phyloP scores from a whole-genome alignment of 1,140 invertebrate genomes.

The Drosophila pachea region DNA sequence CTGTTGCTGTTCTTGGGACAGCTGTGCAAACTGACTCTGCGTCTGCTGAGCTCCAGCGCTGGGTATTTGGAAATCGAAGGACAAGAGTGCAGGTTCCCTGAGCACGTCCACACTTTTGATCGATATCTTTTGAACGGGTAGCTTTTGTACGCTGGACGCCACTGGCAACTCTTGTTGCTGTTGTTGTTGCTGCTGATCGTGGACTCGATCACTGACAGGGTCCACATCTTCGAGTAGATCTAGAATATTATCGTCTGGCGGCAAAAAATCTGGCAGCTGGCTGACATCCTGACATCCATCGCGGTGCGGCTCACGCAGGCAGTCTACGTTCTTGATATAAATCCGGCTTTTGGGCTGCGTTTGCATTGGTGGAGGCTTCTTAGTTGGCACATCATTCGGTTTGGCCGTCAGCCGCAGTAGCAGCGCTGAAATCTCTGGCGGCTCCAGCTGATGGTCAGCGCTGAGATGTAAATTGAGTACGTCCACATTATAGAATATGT shows the following conservation, averaged over 20 bases:
- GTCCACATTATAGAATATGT: slow-evolving; percentile 79
- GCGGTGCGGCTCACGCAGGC: slow-evolving; percentile 59
- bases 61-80: slow-evolving; percentile 61
- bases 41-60: slow-evolving; percentile 7
- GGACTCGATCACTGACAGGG: slow-evolving; percentile 6
- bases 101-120: slow-evolving; percentile 77
- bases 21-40: neutral
- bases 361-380: slow-evolving; percentile 3
- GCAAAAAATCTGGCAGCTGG: slow-evolving; percentile 44
- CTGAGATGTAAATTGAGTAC: slow-evolving; percentile 79
- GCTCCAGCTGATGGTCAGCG: slow-evolving; percentile 79
- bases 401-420: slow-evolving; percentile 16
- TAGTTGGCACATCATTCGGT: neutral
- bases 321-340: slow-evolving; percentile 74
- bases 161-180: slow-evolving; percentile 5
- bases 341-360: slow-evolving; percentile 61
- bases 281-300: slow-evolving; percentile 27
- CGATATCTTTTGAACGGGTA: slow-evolving; percentile 69
- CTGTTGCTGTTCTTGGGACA: neutral
- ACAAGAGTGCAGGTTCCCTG: slow-evolving; percentile 62
- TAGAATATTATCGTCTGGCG: slow-evolving; percentile 47
- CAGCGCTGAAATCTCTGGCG: slow-evolving; percentile 64
- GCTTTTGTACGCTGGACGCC: slow-evolving; percentile 16
- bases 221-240: slow-evolving; percentile 58
- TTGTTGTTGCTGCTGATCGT: slow-evolving; percentile 9